Conservation (phyloP, 2,888 invertebrate species). For the Lasioglossum malachurum region DNA sequence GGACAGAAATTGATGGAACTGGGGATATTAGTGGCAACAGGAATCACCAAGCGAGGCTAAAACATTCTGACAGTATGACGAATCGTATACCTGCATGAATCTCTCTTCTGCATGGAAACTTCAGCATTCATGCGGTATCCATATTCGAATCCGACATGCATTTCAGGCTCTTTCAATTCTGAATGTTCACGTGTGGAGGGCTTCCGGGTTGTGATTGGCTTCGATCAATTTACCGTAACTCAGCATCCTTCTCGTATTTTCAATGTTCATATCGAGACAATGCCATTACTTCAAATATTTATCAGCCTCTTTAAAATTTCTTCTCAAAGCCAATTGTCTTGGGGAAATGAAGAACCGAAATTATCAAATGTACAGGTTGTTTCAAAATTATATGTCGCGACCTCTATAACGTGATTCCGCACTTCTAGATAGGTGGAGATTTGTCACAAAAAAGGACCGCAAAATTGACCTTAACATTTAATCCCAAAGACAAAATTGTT, state of each 20-base stretch:
- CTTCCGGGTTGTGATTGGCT: background rate
- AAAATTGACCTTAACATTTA: too few species aligned
- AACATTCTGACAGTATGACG: slow-evolving; percentile 47
- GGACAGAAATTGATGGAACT: slow-evolving; percentile 35
- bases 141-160: slow-evolving; percentile 16
- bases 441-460: too few species aligned
- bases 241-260: background rate
- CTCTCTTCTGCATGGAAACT: slow-evolving; percentile 32
- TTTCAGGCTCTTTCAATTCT: background rate
- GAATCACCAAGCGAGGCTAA: slow-evolving; percentile 35
- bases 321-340: background rate
- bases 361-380: too few species aligned
- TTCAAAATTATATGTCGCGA: too few species aligned
- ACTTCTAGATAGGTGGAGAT: too few species aligned
- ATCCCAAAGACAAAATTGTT: too few species aligned
- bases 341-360: too few species aligned
- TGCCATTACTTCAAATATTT: background rate
- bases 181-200: background rate
- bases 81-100: slow-evolving; percentile 40
- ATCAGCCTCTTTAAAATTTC: background rate
- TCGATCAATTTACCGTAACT: background rate
- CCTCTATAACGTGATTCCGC: too few species aligned
- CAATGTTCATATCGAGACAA: background rate
- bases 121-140: slow-evolving; percentile 15
- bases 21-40: slow-evolving; percentile 45